These are phyloP conservation scores for Orientallactaga bullata DNA, from an alignment of 2,113 vertebrate species.

Conservation along the genomic window DNA sequence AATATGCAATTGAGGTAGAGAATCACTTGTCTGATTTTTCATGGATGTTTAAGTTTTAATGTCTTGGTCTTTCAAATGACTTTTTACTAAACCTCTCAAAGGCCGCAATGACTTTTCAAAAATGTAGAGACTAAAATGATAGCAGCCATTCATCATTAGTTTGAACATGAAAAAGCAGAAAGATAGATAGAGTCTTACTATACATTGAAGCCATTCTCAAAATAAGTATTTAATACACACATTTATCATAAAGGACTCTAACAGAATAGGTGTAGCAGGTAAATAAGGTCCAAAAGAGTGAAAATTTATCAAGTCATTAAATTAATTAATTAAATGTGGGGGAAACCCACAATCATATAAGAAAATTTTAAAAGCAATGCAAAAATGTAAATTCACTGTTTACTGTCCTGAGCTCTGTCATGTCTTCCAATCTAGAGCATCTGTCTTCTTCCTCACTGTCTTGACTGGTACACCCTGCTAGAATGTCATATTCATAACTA, in stretches of 20 bases:
- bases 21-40: background rate
- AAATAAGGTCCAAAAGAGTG: background rate
- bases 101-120: conserved; percentile 20
- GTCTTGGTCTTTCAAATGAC: background rate
- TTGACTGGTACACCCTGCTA: background rate
- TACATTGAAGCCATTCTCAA: background rate
- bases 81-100: conserved; percentile 43
- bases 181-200: background rate
- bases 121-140: background rate
- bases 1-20: background rate
- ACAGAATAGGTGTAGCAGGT: background rate
- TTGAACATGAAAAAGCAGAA: conserved; percentile 28
- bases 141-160: conserved; percentile 29
- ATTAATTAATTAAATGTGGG: background rate
- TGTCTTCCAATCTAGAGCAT: background rate
- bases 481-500: background rate
- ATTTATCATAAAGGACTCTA: background rate
- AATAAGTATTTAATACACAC: conserved; percentile 27
- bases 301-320: background rate
- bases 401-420: background rate
- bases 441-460: background rate
- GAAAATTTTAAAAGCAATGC: background rate
- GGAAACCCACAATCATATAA: background rate
- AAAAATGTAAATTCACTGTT: background rate
- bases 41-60: conserved; percentile 42